Evolutionary conservation across 2,888 invertebrate genomes (phyloP).

Genomic region (Cordilura impudica): DNA sequence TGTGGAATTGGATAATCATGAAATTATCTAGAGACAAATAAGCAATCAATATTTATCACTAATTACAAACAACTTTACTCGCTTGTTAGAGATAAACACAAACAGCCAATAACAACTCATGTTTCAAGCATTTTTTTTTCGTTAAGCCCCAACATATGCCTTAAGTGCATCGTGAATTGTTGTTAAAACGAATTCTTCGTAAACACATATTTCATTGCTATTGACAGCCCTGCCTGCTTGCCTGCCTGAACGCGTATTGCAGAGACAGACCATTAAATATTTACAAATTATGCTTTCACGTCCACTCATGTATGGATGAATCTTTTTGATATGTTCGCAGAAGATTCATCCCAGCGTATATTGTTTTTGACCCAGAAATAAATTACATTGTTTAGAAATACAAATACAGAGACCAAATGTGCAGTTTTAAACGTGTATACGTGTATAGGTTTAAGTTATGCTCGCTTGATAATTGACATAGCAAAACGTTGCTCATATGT

Average conservation of each 20-base stretch:
- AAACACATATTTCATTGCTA: slow-evolving; percentile 20
- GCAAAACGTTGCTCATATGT: not conserved
- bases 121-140: not conserved
- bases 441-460: no score
- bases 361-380: not conserved
- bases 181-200: not conserved
- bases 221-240: not conserved
- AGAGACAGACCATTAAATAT: not conserved
- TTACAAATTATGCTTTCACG: not conserved
- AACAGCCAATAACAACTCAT: not conserved
- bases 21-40: slow-evolving; percentile 27
- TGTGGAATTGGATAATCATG: slow-evolving; percentile 27
- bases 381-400: no score
- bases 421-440: no score
- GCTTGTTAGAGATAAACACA: not conserved
- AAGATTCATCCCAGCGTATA: not conserved
- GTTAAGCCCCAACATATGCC: not conserved
- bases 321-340: not conserved
- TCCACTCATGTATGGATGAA: not conserved
- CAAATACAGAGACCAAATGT: no score
- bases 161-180: not conserved
- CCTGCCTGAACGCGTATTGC: not conserved
- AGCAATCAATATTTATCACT: slow-evolving; percentile 53
- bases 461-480: not conserved
- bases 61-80: slow-evolving; percentile 49